These are phyloP conservation scores for Lacerta agilis DNA, from an alignment of 2,797 vertebrate species.

Conservation along the genomic window DNA sequence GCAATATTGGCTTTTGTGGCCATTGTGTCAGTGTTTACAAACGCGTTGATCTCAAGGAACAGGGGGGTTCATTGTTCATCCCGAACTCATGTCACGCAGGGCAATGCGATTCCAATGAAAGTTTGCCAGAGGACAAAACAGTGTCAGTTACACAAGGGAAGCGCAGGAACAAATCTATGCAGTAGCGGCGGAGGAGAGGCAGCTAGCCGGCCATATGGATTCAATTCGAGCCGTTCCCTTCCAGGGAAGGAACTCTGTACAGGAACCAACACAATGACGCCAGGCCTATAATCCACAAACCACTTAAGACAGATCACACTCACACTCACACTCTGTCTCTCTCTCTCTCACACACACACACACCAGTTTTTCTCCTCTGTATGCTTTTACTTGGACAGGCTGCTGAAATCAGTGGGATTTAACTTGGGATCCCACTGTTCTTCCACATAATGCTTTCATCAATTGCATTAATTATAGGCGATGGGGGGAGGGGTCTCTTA, in stretches of 20 bases:
- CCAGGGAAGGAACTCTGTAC: slow-evolving; percentile 24
- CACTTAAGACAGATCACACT: background rate
- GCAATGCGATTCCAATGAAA: slow-evolving; percentile 37
- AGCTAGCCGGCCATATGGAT: background rate
- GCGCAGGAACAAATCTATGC: slow-evolving; percentile 41
- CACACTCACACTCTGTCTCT: too few relatives aligned
- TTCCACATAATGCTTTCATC: background rate
- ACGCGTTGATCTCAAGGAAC: slow-evolving; percentile 45
- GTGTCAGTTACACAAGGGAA: slow-evolving; percentile 68
- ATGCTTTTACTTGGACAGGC: too few relatives aligned
- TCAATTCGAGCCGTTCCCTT: slow-evolving; percentile 12
- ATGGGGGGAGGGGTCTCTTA: background rate
- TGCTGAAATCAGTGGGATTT: background rate
- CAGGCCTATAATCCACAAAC: background rate
- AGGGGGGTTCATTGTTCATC: slow-evolving; percentile 65
- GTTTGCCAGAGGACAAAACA: slow-evolving; percentile 67
- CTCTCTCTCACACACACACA: too few relatives aligned
- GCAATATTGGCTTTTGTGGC: background rate
- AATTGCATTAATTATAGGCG: background rate
- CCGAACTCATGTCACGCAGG: slow-evolving; percentile 38
- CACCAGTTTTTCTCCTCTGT: too few relatives aligned
- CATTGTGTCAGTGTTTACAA: slow-evolving; percentile 52
- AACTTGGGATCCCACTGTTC: background rate
- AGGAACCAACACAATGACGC: background rate
- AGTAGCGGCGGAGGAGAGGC: background rate